phyloP scores from a whole-genome alignment of 2,797 vertebrate genomes.

The Macrochelys suwanniensis region DNA sequence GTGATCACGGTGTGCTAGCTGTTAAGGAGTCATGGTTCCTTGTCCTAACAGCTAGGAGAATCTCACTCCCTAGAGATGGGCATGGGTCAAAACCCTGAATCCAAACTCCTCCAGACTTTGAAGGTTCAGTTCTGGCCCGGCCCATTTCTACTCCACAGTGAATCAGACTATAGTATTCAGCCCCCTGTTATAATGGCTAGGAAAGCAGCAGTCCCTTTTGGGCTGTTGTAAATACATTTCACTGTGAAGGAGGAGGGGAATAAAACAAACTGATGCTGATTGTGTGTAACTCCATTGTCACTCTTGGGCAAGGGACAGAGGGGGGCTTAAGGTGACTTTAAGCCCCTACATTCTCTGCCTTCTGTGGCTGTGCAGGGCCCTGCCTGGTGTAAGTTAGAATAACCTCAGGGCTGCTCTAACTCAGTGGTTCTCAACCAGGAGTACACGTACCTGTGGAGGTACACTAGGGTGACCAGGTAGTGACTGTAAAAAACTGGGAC shows the following conservation, averaged over 20 bases:
- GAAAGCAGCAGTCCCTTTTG: constrained; percentile 30
- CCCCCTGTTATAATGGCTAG: constrained; percentile 55
- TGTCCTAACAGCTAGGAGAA: rapidly evolving
- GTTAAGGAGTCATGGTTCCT: neutral
- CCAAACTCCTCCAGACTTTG: constrained; percentile 37
- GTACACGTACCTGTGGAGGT: too few relatives aligned
- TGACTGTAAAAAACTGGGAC: too few relatives aligned
- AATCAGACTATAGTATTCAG: constrained; percentile 55
- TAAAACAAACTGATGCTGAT: constrained; percentile 2
- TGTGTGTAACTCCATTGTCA: constrained; percentile 3
- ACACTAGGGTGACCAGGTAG: too few relatives aligned
- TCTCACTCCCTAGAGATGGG: neutral
- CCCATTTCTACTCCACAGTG: neutral
- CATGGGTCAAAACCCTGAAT: neutral
- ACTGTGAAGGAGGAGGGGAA: neutral
- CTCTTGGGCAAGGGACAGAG: neutral
- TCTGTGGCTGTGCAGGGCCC: constrained; percentile 59
- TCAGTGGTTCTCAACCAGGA: too few relatives aligned
- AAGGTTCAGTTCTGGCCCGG: neutral
- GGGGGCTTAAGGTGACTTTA: neutral
- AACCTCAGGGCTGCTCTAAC: neutral
- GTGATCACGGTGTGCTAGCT: neutral
- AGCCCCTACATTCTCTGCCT: constrained; percentile 35
- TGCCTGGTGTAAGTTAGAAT: neutral
- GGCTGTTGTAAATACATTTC: constrained; percentile 49